A percentile compares a stretch with the other conserved stretches of the same genome.
These are phyloP conservation scores for Polymixis flavicincta DNA, from an alignment of 2,888 invertebrate genomes.

Conservation along the genomic window DNA sequence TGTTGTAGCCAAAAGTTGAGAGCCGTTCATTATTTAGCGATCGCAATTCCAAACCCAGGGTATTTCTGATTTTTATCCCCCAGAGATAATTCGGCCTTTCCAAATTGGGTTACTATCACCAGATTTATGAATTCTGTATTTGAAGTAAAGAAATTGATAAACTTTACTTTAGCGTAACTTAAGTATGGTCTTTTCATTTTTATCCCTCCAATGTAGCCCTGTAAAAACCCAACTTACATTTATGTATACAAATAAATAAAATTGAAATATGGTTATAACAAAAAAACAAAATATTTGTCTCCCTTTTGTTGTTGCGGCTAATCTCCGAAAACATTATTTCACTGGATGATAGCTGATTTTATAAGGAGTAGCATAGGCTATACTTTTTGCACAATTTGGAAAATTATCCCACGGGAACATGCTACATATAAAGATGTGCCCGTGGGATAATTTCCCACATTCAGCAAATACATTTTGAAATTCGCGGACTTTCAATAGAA, in stretches of 20 bases:
- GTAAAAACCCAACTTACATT: not conserved
- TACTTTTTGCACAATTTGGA: too few species aligned
- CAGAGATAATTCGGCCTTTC: slow-evolving; percentile 5
- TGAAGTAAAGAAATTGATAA: not conserved
- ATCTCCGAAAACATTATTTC: too few species aligned
- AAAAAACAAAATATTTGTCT: too few species aligned
- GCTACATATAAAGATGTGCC: too few species aligned
- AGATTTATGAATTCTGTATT: not conserved
- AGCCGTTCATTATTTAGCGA: slow-evolving; percentile 1
- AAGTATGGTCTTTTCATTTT: not conserved
- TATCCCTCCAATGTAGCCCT: not conserved
- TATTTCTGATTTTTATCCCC: slow-evolving; percentile 15
- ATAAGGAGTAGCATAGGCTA: too few species aligned
- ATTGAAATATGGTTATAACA: too few species aligned
- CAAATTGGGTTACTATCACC: not conserved
- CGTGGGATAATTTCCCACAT: too few species aligned
- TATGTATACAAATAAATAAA: too few species aligned
- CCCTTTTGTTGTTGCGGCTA: too few species aligned
- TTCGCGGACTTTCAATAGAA: not conserved
- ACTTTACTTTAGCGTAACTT: not conserved
- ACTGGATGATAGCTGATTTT: too few species aligned
- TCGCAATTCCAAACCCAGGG: not conserved
- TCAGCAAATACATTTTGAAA: not conserved
- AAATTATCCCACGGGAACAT: too few species aligned
- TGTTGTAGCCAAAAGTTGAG: not conserved